Evolutionary conservation across 1,140 invertebrate genomes (phyloP), one percentile per base, ranked within the genome.

Genomic region (Saccostrea echinata): DNA sequence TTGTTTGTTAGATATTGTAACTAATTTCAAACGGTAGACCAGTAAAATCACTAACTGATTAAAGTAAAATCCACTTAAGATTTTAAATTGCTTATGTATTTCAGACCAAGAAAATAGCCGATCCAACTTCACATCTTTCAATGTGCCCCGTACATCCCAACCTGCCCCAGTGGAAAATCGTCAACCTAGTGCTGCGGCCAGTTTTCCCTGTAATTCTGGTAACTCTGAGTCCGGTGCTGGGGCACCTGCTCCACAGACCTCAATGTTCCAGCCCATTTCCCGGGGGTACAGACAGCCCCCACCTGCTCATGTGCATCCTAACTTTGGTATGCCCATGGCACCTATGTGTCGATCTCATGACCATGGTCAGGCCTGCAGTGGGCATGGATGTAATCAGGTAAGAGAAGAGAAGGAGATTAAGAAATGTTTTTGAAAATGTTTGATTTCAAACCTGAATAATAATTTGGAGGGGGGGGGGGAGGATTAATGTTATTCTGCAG

Each of bases 301-400:
- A 3, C 88, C 88, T 3, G 88, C 86, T 27, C 89, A 86, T 71
- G 84, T 87, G 18, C 87, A 84, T 57, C 68, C 68, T 16, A 87
- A 84, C 80, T 83, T 80, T 21, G 81, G 88, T 43, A 30, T 81
- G 12, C 71, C 82, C 51, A 83, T 86, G 64, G 84, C 71, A 30
- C 57, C 35, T 18, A 71, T 57, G 53, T 89, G 85, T 84, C 68
- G 86, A 35, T 64, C 85, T 80, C 33, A 81, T 53, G 88, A 89
- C 27, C 64, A 86, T 33, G 27, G 68, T 30, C 84, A 64, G 8
- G 83, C 68, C 18, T 81, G 85, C 24, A 83, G 83, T 86, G 71
- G 83, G n/a, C 88, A 89, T 81, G 61, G 53, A 51, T 89, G 88
- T 68, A 85, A 89, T 35, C 88, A 89, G 88, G 88, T 88, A 83